These are phyloP conservation scores for Megaceryle alcyon DNA, from an alignment of 2,797 vertebrate species.

Conservation along the genomic window DNA sequence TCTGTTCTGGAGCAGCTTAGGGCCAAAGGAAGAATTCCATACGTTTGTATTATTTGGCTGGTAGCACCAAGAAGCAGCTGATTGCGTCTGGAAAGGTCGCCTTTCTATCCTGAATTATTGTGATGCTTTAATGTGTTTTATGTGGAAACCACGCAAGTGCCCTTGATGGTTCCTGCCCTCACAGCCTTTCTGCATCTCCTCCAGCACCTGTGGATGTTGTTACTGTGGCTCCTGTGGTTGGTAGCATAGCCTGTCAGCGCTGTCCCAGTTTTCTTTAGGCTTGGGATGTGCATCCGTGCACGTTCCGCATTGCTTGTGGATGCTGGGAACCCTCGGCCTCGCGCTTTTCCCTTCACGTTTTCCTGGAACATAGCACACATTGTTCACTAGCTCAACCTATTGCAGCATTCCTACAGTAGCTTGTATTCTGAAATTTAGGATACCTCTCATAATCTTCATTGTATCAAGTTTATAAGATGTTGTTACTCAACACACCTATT, in stretches of 20 bases:
- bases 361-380: neutral
- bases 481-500: neutral
- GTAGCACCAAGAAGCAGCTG: neutral
- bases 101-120: fast-evolving
- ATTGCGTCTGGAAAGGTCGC: fast-evolving
- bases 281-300: neutral
- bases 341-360: neutral
- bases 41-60: neutral
- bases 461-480: neutral
- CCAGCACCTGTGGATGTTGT: neutral
- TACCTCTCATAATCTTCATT: neutral
- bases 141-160: neutral
- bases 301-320: neutral
- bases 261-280: neutral
- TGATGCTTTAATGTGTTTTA: neutral
- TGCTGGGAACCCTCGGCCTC: neutral
- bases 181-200: neutral
- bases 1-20: neutral
- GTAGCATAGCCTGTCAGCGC: neutral
- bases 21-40: neutral
- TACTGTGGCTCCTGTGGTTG: neutral
- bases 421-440: neutral
- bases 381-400: neutral
- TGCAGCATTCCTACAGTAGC: neutral
- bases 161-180: neutral